These are phyloP conservation scores for Ictalurus punctatus DNA, from an alignment of 2,113 vertebrate species.

Conservation along the genomic window DNA sequence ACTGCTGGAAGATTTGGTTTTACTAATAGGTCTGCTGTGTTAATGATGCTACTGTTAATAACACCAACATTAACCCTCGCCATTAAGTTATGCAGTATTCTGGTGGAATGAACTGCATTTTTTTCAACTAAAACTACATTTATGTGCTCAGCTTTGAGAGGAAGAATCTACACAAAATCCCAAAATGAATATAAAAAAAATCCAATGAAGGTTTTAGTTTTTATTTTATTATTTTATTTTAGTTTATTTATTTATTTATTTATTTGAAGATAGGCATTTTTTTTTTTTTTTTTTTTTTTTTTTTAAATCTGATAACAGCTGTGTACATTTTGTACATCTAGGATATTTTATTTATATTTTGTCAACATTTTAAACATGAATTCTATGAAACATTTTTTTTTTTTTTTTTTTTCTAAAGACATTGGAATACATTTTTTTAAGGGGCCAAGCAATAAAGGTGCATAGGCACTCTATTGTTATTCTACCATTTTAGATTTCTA, in stretches of 20 bases:
- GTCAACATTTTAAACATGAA: not conserved
- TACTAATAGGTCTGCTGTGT: not conserved
- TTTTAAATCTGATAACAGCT: not conserved
- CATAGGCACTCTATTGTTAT: too few species aligned
- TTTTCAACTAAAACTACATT: not conserved
- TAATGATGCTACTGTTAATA: slow-evolving; percentile 6
- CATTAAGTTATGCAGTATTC: not conserved
- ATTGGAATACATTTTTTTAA: not conserved
- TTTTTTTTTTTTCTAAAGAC: not conserved
- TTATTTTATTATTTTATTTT: too few species aligned
- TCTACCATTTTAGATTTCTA: too few species aligned
- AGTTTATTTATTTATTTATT: not conserved
- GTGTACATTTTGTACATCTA: not conserved
- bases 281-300: too few species aligned
- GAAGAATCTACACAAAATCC: not conserved
- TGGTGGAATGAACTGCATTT: not conserved
- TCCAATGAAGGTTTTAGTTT: too few species aligned
- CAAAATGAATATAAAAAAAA: too few species aligned
- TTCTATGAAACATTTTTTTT: too few species aligned
- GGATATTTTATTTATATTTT: not conserved
- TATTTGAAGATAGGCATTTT: not conserved
- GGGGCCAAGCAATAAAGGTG: too few species aligned
- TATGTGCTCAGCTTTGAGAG: not conserved
- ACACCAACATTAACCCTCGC: not conserved
- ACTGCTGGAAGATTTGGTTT: not conserved